phyloP scores from a whole-genome alignment of 2,113 vertebrate species.

The Leptobrachium ailaonicum region DNA sequence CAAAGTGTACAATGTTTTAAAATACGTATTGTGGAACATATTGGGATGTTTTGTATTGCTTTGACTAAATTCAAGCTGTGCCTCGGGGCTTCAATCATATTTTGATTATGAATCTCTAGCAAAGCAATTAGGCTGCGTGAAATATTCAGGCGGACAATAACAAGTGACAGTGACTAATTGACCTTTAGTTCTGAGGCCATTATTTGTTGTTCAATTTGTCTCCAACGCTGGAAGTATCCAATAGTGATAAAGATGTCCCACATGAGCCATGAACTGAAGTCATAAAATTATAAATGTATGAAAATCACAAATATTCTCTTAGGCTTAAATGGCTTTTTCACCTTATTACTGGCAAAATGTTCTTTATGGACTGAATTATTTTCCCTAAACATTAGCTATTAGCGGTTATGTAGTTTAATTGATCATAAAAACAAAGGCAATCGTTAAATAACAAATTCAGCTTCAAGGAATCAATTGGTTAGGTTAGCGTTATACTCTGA shows the following conservation, averaged over 20 bases:
- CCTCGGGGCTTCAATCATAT: slow-evolving; percentile 33
- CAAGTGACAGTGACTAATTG: slow-evolving; percentile 23
- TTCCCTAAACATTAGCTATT: slow-evolving; percentile 29
- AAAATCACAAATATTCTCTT: slow-evolving; percentile 32
- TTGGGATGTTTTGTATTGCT: slow-evolving; percentile 14
- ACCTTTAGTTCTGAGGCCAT: slow-evolving; percentile 34
- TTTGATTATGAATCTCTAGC: slow-evolving; percentile 32
- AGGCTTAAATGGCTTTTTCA: slow-evolving; percentile 24
- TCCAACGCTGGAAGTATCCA: slow-evolving; percentile 10
- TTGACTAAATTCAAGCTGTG: slow-evolving; percentile 9
- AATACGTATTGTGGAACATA: not conserved
- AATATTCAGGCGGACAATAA: slow-evolving; percentile 25
- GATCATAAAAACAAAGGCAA: slow-evolving; percentile 25
- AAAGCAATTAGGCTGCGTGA: slow-evolving; percentile 33
- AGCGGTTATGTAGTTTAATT: slow-evolving; percentile 13
- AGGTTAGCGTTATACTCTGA: not conserved
- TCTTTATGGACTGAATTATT: slow-evolving; percentile 27
- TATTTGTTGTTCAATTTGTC: slow-evolving; percentile 21
- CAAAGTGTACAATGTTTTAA: no score
- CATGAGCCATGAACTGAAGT: slow-evolving; percentile 16
- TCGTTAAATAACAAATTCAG: slow-evolving; percentile 5
- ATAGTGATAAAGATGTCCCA: slow-evolving; percentile 29
- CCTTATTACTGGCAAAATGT: slow-evolving; percentile 37
- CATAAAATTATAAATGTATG: slow-evolving; percentile 25
- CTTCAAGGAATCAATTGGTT: not conserved